Conservation (phyloP, 2,888 invertebrate species). For the Ormyrus nitidulus region DNA sequence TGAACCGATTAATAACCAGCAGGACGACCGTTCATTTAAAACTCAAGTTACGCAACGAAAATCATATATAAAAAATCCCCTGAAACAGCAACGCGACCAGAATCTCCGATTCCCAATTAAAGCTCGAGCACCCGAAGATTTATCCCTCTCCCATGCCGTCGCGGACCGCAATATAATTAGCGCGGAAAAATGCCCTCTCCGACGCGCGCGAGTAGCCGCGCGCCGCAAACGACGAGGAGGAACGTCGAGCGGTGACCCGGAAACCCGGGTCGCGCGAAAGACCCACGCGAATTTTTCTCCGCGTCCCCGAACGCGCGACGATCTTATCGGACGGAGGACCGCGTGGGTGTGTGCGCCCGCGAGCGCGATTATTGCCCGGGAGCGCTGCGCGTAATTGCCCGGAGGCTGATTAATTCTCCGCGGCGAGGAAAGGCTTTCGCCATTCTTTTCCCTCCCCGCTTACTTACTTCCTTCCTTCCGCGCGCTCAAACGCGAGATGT, state of each 20-base stretch:
- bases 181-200: neutral
- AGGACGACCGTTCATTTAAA: too few relatives aligned
- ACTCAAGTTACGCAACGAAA: too few relatives aligned
- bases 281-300: too few relatives aligned
- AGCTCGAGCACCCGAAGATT: too few relatives aligned
- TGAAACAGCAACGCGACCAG: too few relatives aligned
- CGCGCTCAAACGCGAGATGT: neutral
- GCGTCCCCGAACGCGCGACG: neutral
- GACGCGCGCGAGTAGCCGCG: neutral
- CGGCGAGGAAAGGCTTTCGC: neutral
- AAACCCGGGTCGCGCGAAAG: neutral
- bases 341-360: neutral
- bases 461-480: constrained; percentile 17
- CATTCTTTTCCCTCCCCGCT: neutral
- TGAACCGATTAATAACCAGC: too few relatives aligned
- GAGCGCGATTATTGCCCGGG: constrained; percentile 19
- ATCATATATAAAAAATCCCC: too few relatives aligned
- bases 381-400: constrained; percentile 28
- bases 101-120: too few relatives aligned
- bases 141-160: too few relatives aligned
- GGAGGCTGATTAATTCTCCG: constrained; percentile 37
- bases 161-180: too few relatives aligned
- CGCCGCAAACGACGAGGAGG: neutral
- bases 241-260: too few relatives aligned
- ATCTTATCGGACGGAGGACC: constrained; percentile 15